A percentile compares a stretch with the other conserved stretches of the same genome.
Evolutionary conservation across 2,888 invertebrate species (phyloP).

Genomic region (Pilophorus perplexus): DNA sequence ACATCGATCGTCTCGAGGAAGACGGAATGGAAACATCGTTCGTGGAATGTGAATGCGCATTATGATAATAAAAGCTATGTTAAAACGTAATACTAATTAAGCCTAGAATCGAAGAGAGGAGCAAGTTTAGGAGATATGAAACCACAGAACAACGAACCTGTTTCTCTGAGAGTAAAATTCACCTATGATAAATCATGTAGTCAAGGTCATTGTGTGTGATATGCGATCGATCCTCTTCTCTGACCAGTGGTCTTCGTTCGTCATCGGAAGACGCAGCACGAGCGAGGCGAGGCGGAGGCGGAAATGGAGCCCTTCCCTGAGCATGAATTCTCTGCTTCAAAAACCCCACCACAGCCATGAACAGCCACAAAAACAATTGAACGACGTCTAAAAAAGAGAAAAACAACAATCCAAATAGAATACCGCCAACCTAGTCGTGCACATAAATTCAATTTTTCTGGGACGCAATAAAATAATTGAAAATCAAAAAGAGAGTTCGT

Average conservation of each 20-base stretch:
- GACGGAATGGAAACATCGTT: too few relatives aligned
- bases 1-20: too few relatives aligned
- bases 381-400: neutral
- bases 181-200: too few relatives aligned
- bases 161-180: neutral
- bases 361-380: neutral
- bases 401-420: too few relatives aligned
- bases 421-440: too few relatives aligned
- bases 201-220: too few relatives aligned
- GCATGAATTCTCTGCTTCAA: neutral
- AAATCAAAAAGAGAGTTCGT: neutral
- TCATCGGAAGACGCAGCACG: neutral
- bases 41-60: too few relatives aligned
- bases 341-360: neutral
- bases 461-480: neutral
- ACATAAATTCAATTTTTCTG: neutral
- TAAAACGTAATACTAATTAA: too few relatives aligned
- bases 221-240: too few relatives aligned
- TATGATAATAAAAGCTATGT: too few relatives aligned
- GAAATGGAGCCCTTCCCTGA: neutral
- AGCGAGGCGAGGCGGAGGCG: neutral
- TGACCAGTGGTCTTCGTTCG: constrained; percentile 3
- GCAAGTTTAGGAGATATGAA: too few relatives aligned
- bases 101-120: too few relatives aligned
- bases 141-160: neutral